A percentile compares a stretch with the other conserved stretches of the same genome.
These are phyloP conservation scores for Periparus ater DNA, from an alignment of 2,797 vertebrate genomes.

Conservation along the genomic window DNA sequence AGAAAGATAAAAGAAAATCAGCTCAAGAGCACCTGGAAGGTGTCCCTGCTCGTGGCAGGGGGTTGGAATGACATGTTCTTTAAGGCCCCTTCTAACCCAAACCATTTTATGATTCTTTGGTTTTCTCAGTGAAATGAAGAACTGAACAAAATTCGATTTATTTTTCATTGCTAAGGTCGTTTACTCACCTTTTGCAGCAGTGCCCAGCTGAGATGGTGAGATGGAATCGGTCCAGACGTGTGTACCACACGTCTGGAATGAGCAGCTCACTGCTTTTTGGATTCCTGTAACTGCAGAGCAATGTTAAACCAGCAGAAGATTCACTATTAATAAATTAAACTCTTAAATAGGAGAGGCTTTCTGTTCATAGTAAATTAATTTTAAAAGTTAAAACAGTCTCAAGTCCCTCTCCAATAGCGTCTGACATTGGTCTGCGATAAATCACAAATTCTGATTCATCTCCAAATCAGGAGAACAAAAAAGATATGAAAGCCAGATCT, in stretches of 20 bases:
- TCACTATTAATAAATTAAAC: slow-evolving; percentile 2
- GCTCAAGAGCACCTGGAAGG: background rate
- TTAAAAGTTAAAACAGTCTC: background rate
- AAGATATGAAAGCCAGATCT: background rate
- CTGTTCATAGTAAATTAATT: background rate
- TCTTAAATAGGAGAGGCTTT: background rate
- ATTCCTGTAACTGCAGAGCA: background rate
- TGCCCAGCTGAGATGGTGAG: background rate
- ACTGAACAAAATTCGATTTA: background rate
- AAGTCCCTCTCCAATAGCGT: background rate
- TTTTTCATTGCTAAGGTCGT: background rate
- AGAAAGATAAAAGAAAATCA: background rate
- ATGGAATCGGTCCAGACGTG: background rate
- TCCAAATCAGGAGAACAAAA: background rate
- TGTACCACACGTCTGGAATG: background rate
- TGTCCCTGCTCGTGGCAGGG: background rate
- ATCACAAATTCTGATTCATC: slow-evolving; percentile 13
- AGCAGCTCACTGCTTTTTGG: background rate
- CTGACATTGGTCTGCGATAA: background rate
- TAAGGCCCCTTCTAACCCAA: background rate
- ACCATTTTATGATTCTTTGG: background rate
- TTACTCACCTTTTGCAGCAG: slow-evolving; percentile 6
- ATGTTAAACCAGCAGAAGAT: background rate
- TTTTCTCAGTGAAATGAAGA: background rate
- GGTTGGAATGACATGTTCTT: background rate